Conservation (phyloP, 1,140 invertebrate species). For the Gryllus bimaculatus region DNA sequence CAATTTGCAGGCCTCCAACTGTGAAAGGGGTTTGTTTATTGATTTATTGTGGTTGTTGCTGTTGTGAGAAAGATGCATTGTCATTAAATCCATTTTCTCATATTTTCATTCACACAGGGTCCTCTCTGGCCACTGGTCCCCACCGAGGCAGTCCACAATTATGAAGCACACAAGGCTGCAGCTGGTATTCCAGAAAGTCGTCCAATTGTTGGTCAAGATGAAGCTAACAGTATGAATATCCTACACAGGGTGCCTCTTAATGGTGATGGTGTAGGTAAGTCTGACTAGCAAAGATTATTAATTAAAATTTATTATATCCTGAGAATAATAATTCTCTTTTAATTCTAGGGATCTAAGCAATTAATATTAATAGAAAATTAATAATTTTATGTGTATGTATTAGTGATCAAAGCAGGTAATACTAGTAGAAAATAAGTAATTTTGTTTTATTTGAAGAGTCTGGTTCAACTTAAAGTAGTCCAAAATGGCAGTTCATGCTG, state of each 20-base stretch:
- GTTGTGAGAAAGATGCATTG: too few relatives aligned
- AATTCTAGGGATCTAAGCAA: too few relatives aligned
- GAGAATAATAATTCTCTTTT: too few relatives aligned
- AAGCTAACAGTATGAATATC: background rate
- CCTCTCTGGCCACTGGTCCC: constrained; percentile 47
- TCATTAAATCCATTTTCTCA: background rate
- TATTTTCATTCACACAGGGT: constrained; percentile 23
- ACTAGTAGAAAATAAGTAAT: background rate
- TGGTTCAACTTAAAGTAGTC: background rate
- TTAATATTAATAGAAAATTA: too few relatives aligned
- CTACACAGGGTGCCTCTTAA: background rate
- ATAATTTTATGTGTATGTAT: too few relatives aligned
- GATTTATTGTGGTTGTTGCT: background rate
- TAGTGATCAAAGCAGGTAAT: background rate
- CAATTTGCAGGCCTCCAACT: constrained; percentile 49
- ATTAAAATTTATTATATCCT: background rate
- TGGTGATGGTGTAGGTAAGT: constrained; percentile 3
- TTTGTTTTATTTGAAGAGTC: background rate
- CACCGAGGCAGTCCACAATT: constrained; percentile 32
- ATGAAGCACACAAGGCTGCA: constrained; percentile 22
- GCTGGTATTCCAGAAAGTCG: background rate
- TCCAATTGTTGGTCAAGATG: background rate
- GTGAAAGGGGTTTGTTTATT: background rate
- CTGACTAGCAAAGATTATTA: background rate
- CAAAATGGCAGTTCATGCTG: too few relatives aligned